phyloP scores from a whole-genome alignment of 2,113 vertebrate species.

The Glareola pratincola region DNA sequence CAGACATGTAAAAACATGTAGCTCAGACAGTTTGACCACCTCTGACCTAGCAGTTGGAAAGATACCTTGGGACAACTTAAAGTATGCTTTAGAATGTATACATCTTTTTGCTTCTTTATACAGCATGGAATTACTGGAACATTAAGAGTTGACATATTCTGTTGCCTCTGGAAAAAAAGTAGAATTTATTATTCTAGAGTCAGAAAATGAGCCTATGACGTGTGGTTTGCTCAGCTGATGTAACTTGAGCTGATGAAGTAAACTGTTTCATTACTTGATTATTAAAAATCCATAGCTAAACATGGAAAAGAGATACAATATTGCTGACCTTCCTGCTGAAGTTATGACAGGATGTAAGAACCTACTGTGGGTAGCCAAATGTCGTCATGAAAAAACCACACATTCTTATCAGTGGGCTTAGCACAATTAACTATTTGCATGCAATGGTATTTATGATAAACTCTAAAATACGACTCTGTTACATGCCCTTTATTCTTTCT shows the following conservation, averaged over 20 bases:
- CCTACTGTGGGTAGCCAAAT: background rate
- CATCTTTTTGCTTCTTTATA: background rate
- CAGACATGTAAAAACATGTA: rapidly evolving
- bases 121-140: background rate
- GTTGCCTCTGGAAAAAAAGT: background rate
- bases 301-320: background rate
- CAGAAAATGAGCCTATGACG: background rate
- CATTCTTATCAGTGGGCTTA: background rate
- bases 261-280: background rate
- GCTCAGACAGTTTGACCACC: background rate
- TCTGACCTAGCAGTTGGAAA: background rate
- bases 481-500: background rate
- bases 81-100: background rate
- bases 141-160: background rate
- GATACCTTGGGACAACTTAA: background rate
- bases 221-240: background rate
- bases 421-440: background rate
- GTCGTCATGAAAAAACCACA: background rate
- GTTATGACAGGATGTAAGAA: background rate
- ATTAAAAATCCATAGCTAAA: background rate
- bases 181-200: background rate
- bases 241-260: background rate
- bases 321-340: background rate
- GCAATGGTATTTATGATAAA: background rate
- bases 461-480: background rate